A percentile compares a stretch with the other conserved stretches of the same genome.
Conservation (phyloP, 2,113 vertebrate species). For the Oncorhynchus tshawytscha region DNA sequence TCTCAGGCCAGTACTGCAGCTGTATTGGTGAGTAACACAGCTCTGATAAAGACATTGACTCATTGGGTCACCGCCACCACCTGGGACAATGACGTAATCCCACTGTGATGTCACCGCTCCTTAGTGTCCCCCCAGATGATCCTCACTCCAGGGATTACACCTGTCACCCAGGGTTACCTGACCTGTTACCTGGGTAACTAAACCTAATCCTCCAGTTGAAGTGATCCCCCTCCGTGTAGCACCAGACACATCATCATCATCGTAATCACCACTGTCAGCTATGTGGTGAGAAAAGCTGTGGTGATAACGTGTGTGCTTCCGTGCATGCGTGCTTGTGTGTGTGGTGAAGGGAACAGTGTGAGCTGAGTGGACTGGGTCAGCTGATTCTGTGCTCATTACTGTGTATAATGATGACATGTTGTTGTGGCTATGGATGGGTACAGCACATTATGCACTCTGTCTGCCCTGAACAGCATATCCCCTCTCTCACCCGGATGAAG, state of each 20-base stretch:
- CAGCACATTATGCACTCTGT: neutral
- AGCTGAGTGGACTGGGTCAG: too few relatives aligned
- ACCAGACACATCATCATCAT: constrained; percentile 1
- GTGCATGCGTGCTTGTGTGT: neutral
- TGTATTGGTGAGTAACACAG: too few relatives aligned
- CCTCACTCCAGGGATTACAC: constrained; percentile 38
- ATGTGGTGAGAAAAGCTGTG: constrained; percentile 4
- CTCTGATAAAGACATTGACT: neutral
- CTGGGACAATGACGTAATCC: constrained; percentile 37
- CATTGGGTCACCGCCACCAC: neutral
- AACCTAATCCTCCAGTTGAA: constrained; percentile 59
- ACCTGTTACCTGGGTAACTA: constrained; percentile 33
- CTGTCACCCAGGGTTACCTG: constrained; percentile 40
- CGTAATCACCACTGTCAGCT: neutral
- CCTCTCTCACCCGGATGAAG: too few relatives aligned
- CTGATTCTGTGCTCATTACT: neutral
- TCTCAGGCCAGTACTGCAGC: too few relatives aligned
- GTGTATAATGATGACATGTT: neutral
- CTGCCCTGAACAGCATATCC: neutral
- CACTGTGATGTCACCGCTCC: constrained; percentile 27
- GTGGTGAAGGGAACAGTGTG: neutral
- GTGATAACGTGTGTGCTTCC: neutral
- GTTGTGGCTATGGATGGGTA: neutral
- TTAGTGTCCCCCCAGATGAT: constrained; percentile 53
- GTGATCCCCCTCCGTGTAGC: constrained; percentile 43